phyloP scores from a whole-genome alignment of 2,888 invertebrate species.

The Apotomis betuletana region DNA sequence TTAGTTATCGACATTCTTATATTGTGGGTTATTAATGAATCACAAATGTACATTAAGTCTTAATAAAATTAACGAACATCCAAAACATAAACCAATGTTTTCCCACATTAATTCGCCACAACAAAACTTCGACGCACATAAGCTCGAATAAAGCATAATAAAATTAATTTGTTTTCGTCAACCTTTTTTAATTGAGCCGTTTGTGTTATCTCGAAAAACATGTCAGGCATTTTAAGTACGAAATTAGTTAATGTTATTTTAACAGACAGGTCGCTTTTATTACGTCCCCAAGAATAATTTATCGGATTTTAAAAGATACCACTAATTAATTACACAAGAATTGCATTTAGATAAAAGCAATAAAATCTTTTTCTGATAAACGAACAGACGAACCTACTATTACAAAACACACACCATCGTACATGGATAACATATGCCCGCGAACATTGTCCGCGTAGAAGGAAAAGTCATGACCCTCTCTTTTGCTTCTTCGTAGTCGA shows the following conservation, averaged over 20 bases:
- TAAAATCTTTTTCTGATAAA: neutral
- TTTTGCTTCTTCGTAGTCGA: no score
- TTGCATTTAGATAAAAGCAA: neutral
- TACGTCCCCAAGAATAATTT: slow-evolving; percentile 11
- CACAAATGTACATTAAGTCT: neutral
- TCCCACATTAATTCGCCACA: slow-evolving; percentile 13
- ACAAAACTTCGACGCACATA: slow-evolving; percentile 15
- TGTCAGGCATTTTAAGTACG: slow-evolving; percentile 13
- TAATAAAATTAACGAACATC: neutral
- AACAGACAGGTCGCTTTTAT: slow-evolving; percentile 13
- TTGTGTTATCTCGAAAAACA: slow-evolving; percentile 25
- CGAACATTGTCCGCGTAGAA: no score
- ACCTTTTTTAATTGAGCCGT: slow-evolving; percentile 21
- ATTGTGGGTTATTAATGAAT: no score
- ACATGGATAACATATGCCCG: no score
- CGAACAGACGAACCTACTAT: no score
- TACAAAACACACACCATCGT: no score
- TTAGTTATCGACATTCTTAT: no score
- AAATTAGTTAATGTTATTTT: slow-evolving; percentile 16
- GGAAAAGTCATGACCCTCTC: no score
- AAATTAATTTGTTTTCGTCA: slow-evolving; percentile 26
- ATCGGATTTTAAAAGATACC: slow-evolving; percentile 3
- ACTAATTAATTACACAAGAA: slow-evolving; percentile 7
- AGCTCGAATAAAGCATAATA: slow-evolving; percentile 18
- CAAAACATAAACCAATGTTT: neutral